Conservation (phyloP, 2,797 vertebrate genomes). For the Alfaro cultratus region DNA sequence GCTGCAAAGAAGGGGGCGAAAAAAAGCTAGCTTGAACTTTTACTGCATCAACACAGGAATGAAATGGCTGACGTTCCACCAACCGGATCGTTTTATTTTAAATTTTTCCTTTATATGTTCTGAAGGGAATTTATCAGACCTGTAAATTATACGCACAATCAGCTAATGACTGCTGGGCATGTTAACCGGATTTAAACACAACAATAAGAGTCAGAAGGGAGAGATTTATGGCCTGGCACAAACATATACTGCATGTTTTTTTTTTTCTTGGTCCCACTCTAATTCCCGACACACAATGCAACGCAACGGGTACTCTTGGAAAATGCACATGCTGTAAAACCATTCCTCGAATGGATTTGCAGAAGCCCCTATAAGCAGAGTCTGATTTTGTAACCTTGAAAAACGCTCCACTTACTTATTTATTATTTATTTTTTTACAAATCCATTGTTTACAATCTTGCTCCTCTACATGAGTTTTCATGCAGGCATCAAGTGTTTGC, state of each 20-base stretch:
- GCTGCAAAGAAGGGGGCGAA: neutral
- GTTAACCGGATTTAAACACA: conserved; percentile 71
- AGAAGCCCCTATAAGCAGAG: conserved; percentile 62
- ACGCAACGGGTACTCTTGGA: conserved; percentile 15
- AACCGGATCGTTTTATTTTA: conserved; percentile 26
- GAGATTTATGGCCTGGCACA: conserved; percentile 64
- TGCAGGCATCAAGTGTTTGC: conserved; percentile 83
- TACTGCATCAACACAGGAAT: conserved; percentile 2
- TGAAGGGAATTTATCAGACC: conserved; percentile 41
- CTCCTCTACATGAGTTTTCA: conserved; percentile 80
- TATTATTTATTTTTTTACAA: conserved; percentile 19
- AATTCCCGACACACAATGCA: conserved; percentile 10
- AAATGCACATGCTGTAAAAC: conserved; percentile 30
- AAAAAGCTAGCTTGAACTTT: conserved; percentile 5
- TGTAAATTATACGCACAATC: conserved; percentile 72
- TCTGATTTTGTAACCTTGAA: conserved; percentile 72
- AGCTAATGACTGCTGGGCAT: conserved; percentile 70
- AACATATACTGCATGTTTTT: conserved; percentile 22
- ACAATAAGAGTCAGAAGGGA: conserved; percentile 58
- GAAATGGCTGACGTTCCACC: conserved; percentile 18
- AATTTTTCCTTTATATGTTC: conserved; percentile 38
- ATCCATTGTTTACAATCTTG: conserved; percentile 55
- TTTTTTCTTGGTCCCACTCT: conserved; percentile 12
- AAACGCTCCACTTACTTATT: conserved; percentile 54
- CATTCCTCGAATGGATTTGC: conserved; percentile 72